Evolutionary conservation across 2,113 vertebrate species (phyloP).

Genomic region (Pandion haliaetus): DNA sequence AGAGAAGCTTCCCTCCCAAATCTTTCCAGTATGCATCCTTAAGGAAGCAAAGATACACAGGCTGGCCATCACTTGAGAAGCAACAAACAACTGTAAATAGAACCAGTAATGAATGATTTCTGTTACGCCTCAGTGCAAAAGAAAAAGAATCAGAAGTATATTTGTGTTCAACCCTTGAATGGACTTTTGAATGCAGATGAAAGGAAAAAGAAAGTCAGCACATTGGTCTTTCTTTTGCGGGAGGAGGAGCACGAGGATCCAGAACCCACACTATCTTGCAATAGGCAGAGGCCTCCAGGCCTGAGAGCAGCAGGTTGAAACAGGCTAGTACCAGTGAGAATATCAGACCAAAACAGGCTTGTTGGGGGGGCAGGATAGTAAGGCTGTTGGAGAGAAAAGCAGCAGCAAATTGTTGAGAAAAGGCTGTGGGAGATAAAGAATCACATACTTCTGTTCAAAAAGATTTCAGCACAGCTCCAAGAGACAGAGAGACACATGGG

Average conservation of each 20-base stretch:
- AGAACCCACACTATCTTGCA: background rate
- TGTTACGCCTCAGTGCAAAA: background rate
- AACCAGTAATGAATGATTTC: background rate
- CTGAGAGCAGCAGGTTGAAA: constrained; percentile 20
- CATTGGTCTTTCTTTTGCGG: background rate
- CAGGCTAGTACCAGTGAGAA: background rate
- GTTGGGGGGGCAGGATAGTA: background rate
- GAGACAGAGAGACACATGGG: background rate
- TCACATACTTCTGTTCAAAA: background rate
- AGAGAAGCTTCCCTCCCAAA: background rate
- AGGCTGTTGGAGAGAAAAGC: background rate
- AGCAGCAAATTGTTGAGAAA: background rate
- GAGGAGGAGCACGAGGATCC: background rate
- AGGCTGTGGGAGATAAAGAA: background rate
- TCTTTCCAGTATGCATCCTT: background rate
- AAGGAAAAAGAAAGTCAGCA: background rate
- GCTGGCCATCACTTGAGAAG: background rate
- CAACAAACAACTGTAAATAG: background rate
- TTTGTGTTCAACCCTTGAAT: background rate
- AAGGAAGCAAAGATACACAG: background rate
- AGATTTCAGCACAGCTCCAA: background rate
- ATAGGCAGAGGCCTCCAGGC: background rate
- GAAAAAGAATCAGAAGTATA: background rate
- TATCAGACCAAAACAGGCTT: constrained; percentile 47
- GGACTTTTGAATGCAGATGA: background rate